These are phyloP conservation scores for Eretmocerus hayati DNA, from an alignment of 2,888 invertebrate genomes.

Conservation along the genomic window DNA sequence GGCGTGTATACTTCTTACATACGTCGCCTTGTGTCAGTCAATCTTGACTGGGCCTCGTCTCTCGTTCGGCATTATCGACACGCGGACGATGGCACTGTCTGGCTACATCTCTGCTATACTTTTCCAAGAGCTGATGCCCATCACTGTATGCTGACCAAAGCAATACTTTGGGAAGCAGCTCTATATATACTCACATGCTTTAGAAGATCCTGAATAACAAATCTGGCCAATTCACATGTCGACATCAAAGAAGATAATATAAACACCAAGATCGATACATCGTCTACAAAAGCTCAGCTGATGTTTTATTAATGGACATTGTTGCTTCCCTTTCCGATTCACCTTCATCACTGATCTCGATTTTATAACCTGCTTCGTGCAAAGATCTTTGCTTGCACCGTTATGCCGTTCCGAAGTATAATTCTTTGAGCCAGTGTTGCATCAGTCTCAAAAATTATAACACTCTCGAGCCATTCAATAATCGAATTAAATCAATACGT, in stretches of 20 bases:
- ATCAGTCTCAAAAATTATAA: too few relatives aligned
- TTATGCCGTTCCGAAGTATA: too few relatives aligned
- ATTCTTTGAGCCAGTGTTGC: too few relatives aligned
- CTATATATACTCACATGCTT: too few relatives aligned
- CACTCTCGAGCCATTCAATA: too few relatives aligned
- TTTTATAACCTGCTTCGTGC: too few relatives aligned
- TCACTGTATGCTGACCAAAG: slow-evolving; percentile 3
- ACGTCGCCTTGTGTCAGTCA: slow-evolving; percentile 16
- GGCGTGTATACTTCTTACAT: not conserved
- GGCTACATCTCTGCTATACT: too few relatives aligned
- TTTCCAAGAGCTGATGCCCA: not conserved
- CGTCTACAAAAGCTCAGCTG: slow-evolving; percentile 45
- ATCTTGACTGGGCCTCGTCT: slow-evolving; percentile 9
- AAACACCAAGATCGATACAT: slow-evolving; percentile 48
- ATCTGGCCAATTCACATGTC: slow-evolving; percentile 49
- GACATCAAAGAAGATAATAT: slow-evolving; percentile 49
- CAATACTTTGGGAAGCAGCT: slow-evolving; percentile 20
- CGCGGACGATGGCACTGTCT: not conserved
- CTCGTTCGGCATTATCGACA: not conserved
- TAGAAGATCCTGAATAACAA: slow-evolving; percentile 48
- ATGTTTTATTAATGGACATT: slow-evolving; percentile 48
- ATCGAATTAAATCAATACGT: too few relatives aligned
- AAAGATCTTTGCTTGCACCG: too few relatives aligned
- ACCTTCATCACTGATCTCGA: too few relatives aligned
- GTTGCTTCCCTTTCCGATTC: slow-evolving; percentile 26